Percentiles rank a stretch among this genome's conserved stretches.
Evolutionary conservation across 1,140 invertebrate genomes (phyloP).

Genomic region (Helicoverpa armigera): DNA sequence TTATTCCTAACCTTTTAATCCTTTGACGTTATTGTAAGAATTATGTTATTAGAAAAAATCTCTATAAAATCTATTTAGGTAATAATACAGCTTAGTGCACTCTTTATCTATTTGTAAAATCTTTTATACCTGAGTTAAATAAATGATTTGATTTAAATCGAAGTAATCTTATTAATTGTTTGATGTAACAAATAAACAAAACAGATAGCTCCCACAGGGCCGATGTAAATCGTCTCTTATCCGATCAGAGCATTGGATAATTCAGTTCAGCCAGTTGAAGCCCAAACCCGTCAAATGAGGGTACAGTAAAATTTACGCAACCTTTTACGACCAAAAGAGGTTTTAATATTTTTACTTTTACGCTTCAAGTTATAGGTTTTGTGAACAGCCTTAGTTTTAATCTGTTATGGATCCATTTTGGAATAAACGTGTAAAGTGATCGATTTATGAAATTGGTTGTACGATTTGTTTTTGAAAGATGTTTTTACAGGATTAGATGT

Average conservation of each 20-base stretch:
- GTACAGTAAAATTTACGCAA: constrained; percentile 45
- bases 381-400: constrained; percentile 13
- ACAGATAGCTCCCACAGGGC: constrained; percentile 11
- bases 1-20: no score
- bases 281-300: constrained; percentile 37
- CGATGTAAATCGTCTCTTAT: constrained; percentile 32
- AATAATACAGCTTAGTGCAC: no score
- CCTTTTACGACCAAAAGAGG: constrained; percentile 40
- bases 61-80: no score
- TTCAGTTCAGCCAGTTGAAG: constrained; percentile 33
- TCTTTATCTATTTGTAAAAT: no score
- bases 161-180: constrained; percentile 18
- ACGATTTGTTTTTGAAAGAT: no score
- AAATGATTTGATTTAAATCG: not conserved
- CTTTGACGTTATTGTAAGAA: no score
- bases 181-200: constrained; percentile 41
- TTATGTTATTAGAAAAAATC: no score
- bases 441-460: not conserved
- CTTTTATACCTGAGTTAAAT: not conserved
- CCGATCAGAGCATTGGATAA: constrained; percentile 29
- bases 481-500: no score
- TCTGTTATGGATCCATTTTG: not conserved
- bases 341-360: constrained; percentile 39
- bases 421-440: not conserved
- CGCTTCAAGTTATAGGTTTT: constrained; percentile 10